Conservation (phyloP, 2,797 vertebrate species). For the Carcharodon carcharias region DNA sequence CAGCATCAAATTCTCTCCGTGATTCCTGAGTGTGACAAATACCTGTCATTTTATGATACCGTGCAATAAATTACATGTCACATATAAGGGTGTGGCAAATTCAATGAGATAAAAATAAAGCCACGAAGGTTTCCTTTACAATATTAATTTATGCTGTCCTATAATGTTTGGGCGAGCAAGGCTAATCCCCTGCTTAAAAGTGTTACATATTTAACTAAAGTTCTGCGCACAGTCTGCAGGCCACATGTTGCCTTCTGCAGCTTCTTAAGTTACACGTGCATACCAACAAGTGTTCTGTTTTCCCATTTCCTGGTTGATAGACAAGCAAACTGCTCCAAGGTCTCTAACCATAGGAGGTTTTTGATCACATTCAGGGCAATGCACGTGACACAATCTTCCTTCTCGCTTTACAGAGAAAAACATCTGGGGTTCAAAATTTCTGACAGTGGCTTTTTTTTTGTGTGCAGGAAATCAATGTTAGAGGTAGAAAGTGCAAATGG, state of each 20-base stretch:
- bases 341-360: neutral
- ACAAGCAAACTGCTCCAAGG: neutral
- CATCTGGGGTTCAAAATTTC: neutral
- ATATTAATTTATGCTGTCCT: slow-evolving; percentile 9
- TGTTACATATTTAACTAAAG: neutral
- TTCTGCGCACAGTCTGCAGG: neutral
- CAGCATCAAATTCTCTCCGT: neutral
- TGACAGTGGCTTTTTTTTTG: neutral
- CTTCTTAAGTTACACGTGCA: neutral
- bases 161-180: neutral
- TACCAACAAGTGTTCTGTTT: neutral
- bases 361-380: neutral
- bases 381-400: neutral
- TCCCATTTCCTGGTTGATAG: neutral
- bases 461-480: neutral
- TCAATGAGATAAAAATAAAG: neutral
- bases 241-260: neutral
- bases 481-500: neutral
- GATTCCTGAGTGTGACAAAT: slow-evolving; percentile 14
- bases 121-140: neutral
- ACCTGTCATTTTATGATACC: neutral
- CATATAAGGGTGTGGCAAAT: neutral
- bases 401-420: neutral
- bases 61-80: slow-evolving; percentile 14
- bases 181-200: neutral